Conservation (phyloP, 2,888 invertebrate genomes). For the Pollenia labialis region DNA sequence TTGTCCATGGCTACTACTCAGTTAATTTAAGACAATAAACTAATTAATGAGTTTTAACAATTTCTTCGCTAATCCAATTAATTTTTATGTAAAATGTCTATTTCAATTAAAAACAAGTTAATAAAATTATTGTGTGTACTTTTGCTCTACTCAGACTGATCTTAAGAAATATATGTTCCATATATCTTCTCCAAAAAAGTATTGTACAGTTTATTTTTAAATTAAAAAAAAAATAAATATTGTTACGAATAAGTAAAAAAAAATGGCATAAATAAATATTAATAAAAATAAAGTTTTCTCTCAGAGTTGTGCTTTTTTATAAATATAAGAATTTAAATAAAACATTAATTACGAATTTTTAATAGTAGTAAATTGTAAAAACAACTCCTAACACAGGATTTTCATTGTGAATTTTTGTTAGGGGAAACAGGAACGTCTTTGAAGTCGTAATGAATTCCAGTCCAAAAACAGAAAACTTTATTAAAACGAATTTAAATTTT, state of each 20-base stretch:
- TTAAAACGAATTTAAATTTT: too few relatives aligned
- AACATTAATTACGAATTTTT: conserved; percentile 41
- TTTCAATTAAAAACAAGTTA: neutral
- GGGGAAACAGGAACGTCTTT: too few relatives aligned
- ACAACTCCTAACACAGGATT: neutral
- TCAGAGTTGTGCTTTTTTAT: conserved; percentile 62
- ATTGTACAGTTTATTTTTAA: conserved; percentile 1
- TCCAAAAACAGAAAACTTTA: too few relatives aligned
- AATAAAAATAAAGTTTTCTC: conserved; percentile 19
- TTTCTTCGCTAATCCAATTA: neutral
- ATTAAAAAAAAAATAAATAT: neutral
- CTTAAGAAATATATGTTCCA: neutral
- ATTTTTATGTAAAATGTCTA: neutral
- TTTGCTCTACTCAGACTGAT: conserved; percentile 21
- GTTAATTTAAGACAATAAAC: conserved; percentile 39
- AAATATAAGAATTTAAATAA: conserved; percentile 56
- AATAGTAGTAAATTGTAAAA: conserved; percentile 23
- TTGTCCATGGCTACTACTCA: neutral
- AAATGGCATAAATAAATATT: conserved; percentile 5
- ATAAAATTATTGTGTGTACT: neutral
- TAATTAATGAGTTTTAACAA: neutral
- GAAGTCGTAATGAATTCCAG: too few relatives aligned
- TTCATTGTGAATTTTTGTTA: too few relatives aligned
- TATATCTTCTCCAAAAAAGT: neutral
- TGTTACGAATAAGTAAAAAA: neutral